Conservation (phyloP, 2,113 vertebrate species). For the Tinamus guttatus region DNA sequence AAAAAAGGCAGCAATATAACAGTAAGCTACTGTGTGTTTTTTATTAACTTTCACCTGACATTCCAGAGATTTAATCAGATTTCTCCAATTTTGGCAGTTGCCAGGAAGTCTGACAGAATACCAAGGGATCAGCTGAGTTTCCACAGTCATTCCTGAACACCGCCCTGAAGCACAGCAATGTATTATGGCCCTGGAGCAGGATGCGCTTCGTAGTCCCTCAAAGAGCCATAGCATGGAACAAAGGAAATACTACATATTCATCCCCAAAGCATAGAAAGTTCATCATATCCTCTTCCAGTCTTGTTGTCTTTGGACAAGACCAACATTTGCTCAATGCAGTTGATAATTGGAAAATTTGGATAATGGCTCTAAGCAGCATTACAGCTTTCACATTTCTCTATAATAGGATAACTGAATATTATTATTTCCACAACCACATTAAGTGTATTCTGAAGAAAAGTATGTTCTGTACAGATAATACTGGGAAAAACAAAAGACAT, state of each 20-base stretch:
- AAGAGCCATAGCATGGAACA: not conserved
- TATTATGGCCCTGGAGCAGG: not conserved
- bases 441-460: not conserved
- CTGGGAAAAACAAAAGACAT: not conserved
- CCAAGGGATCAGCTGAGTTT: not conserved
- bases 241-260: not conserved
- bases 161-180: not conserved
- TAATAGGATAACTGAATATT: not conserved
- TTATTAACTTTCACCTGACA: not conserved
- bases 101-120: rapidly evolving
- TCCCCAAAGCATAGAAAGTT: not conserved
- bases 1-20: not conserved
- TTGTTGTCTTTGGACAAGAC: not conserved
- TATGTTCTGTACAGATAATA: not conserved
- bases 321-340: not conserved
- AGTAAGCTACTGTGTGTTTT: not conserved
- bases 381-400: not conserved
- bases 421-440: not conserved
- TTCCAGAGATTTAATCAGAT: not conserved
- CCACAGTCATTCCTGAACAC: not conserved
- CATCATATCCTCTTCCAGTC: not conserved
- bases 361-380: not conserved
- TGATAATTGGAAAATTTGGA: not conserved
- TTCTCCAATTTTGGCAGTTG: not conserved
- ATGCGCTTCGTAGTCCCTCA: not conserved